Percentiles rank a stretch among this genome's conserved stretches.
Evolutionary conservation across 2,797 vertebrate species (phyloP).

Genomic region (Pteropus rufus): DNA sequence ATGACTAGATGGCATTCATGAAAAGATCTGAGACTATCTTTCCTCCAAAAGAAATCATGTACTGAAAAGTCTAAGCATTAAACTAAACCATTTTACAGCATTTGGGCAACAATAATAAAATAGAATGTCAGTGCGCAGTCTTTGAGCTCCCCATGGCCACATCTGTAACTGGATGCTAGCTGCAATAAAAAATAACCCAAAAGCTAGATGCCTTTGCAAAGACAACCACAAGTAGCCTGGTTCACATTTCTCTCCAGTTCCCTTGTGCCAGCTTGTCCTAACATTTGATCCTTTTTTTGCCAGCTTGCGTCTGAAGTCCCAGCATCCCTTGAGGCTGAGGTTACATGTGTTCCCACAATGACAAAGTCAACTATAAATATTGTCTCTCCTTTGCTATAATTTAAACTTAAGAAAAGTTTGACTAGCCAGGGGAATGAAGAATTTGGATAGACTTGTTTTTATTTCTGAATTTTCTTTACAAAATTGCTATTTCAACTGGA

Average conservation of each 20-base stretch:
- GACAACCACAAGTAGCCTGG: slow-evolving; percentile 7
- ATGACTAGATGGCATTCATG: neutral
- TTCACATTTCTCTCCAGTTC: neutral
- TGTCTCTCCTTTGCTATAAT: neutral
- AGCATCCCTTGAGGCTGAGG: slow-evolving; percentile 21
- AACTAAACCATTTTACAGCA: neutral
- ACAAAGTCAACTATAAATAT: slow-evolving; percentile 34
- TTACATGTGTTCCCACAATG: slow-evolving; percentile 25
- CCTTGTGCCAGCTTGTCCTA: neutral
- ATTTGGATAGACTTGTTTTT: neutral
- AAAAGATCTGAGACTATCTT: neutral
- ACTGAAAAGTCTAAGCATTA: neutral
- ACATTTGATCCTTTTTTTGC: neutral
- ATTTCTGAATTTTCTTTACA: neutral
- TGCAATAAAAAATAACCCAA: neutral
- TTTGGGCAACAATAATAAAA: neutral
- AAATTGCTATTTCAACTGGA: neutral
- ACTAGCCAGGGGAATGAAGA: neutral
- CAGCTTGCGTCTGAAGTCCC: slow-evolving; percentile 28
- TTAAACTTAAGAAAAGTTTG: neutral
- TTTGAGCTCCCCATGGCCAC: neutral
- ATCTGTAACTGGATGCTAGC: neutral
- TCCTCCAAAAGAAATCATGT: neutral
- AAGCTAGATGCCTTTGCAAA: slow-evolving; percentile 34
- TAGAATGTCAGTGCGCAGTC: neutral